Evolutionary conservation across 2,113 vertebrate species (phyloP), one percentile per base, ranked within the genome.

Genomic region (Phalacrocorax brasilianus): DNA sequence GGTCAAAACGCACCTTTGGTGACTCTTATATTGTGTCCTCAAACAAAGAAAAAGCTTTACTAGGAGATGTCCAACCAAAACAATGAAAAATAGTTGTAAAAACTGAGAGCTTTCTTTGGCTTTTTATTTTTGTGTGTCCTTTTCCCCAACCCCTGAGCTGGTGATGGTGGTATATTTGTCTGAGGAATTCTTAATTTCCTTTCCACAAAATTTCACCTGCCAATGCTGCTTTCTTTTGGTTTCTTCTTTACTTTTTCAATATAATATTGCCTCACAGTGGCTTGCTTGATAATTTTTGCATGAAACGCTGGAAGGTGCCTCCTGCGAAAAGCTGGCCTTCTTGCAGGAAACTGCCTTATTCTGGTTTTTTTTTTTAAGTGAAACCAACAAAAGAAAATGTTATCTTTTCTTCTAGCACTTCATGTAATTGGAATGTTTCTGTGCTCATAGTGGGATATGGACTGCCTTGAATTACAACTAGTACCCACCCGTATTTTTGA

Each of bases 261-360:
- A 95, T 80, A 55, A 91, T 24, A 91, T 33, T 56, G 76, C 95
- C 97, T 96, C 97, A 92, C 88, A 91, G 94, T 95, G 96, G 94
- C 73, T 81, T 70, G 50, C 77, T 75, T 61, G 86, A 42, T 94
- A 87, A 85, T 89, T 95, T 89, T 89, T 93, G 76, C 83, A 50
- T 55, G 85, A 61, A 92, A 27, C 6, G 8, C 79, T 75, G 76
- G 76, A 78, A 91, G 9, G 52, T 85, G 66, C 65, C 82, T 91
- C 70, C 75, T 93, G 83, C 16, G 5, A 91, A 81, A 79, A 79
- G 24, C 50, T 96, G 91, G 74, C 81, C 32, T 61, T 49, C 58
- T 79, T 68, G 82, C 94, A 95, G 79, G 81, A 70, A 93, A 53
- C 65, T 93, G 85, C 53, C 26, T 45, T 68, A 30, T 89, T 89